Base-by-base conservation (phyloP, 2,797 vertebrate species). In the Threskiornis aethiopicus region DNA sequence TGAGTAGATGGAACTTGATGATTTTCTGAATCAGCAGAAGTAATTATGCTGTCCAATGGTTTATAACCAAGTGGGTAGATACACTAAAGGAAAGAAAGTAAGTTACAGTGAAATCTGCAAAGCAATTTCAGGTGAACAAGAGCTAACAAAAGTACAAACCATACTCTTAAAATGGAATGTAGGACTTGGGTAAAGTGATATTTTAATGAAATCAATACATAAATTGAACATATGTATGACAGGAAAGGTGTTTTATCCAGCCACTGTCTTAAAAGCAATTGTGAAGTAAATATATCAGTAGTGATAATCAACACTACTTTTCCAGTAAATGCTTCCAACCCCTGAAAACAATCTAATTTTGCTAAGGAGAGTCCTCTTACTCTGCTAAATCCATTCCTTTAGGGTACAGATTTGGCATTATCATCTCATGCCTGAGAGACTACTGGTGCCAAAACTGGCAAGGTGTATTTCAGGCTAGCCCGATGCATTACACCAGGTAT, bases 61-160 rank as follows among this genome's bases (percentile, higher is more conserved):
- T 96, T 98, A 93, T 97, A 99, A 88, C 99, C 99, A 96, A 99
- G 97, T 33, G 99, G 99, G 97, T 99, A 99, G 92, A 99, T 99
- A 97, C 99, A 99, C 99, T 99, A 96, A 73, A 97, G 84, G 57
- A 93, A 78, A 93, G 54, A 96, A 95, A 93, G 7, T 28, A 66
- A 85, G 83, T 81, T 80, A 94, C 69, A 95, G 52, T 93, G 52
- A 96, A 90, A 94, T 79, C 9, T 49, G 77, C 17, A 94, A 71
- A 92, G 80, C 14, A 90, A 39, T 73, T 96, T 75, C 72, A 79
- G 51, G 29, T 47, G 35, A 83, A 82, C 9, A 66, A 73, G 15
- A 81, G 31, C 28, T 71, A 61, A 54, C 81, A 52, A 44, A 62
- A 61, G 13, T 24, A 72, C 12, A 66, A 77, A 80, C 41, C 9